These are phyloP conservation scores for Platichthys flesus DNA, from an alignment of 2,113 vertebrate genomes.

Conservation along the genomic window DNA sequence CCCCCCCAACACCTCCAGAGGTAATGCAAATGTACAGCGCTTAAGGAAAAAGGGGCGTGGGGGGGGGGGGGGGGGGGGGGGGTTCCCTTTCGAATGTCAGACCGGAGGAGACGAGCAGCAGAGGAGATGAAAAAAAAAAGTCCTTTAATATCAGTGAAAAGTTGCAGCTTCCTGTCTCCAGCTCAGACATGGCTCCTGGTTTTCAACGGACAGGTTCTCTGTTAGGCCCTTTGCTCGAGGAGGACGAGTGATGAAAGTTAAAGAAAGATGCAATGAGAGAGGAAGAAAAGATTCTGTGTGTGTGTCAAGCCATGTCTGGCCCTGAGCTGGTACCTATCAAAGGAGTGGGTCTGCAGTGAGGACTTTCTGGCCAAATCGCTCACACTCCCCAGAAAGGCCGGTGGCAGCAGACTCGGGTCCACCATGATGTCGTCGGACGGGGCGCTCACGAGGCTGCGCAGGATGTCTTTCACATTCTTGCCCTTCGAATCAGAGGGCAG, in stretches of 20 bases:
- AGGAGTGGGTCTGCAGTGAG: slow-evolving; percentile 89
- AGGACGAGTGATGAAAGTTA: slow-evolving; percentile 6
- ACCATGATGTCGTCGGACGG: slow-evolving; percentile 86
- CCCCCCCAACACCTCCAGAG: slow-evolving; percentile 32
- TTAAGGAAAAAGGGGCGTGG: slow-evolving; percentile 16
- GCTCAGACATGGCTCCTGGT: slow-evolving; percentile 49
- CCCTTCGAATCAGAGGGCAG: slow-evolving; percentile 80
- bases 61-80: too few relatives aligned
- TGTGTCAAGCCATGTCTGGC: slow-evolving; percentile 5
- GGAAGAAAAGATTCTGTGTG: background rate
- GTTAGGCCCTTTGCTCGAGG: slow-evolving; percentile 46
- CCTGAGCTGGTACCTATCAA: slow-evolving; percentile 89
- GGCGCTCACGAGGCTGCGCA: slow-evolving; percentile 91
- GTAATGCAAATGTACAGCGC: slow-evolving; percentile 51
- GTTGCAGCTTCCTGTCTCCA: slow-evolving; percentile 61
- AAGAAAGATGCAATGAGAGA: slow-evolving; percentile 37
- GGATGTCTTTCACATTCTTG: slow-evolving; percentile 96
- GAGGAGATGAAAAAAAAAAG: slow-evolving; percentile 55
- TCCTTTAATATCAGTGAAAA: slow-evolving; percentile 65
- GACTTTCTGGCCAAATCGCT: slow-evolving; percentile 83
- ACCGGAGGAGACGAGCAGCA: slow-evolving; percentile 36
- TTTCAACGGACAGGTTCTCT: slow-evolving; percentile 59
- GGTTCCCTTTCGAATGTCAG: slow-evolving; percentile 15
- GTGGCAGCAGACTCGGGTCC: slow-evolving; percentile 87
- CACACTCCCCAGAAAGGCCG: slow-evolving; percentile 86